Evolutionary conservation across 2,888 invertebrate species (phyloP), one percentile per base, ranked within the genome.

Genomic region (Tupiocoris notatus): DNA sequence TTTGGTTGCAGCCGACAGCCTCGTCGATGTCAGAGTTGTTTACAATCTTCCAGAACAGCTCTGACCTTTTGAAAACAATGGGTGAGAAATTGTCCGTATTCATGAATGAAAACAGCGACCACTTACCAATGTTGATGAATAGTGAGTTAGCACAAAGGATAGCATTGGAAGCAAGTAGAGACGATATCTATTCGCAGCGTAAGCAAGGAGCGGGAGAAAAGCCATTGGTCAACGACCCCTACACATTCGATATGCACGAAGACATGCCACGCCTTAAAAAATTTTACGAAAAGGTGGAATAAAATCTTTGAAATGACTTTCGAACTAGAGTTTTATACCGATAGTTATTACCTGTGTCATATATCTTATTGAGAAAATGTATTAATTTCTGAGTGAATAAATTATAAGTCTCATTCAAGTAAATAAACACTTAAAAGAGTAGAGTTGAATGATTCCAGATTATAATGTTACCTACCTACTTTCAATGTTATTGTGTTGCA

Each of bases 81-180:
- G 57, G 62, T 9, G 58, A 75, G 12, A 77, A 65, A 22, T 20
- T 75, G 17, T 16, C 21, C 2, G 56, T 56, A 16, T 78, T 77
- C 58, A 22, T 78, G 18, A 65, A 76, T 9, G 58, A 71, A n/a
- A 77, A 77, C 21, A 61, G 23, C 39, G 71, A 78, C 61, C 71
- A 59, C 17, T 63, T 78, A n/a, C 75, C 78, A 1, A 78, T 77
- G 65, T 64, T 66, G 1, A 1, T 75, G 20, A 77, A 39, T 12
- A 62, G 68, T 12, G 61, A 59, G 2, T 76, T 73, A 17, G 20
- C 22, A 1, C 20, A 54, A 12, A 61, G 62, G 2, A 16, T 73
- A 1, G 21, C 20, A 2, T 62, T 39, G 22, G 17, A 22, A 0
- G 73, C 24, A 7, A 24, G 54, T 1, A 21, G 62, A 16, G 39